A percentile compares a stretch with the other conserved stretches of the same genome.
These are phyloP conservation scores for Buceros bicornis DNA, from an alignment of 2,797 vertebrate species.

Conservation along the genomic window DNA sequence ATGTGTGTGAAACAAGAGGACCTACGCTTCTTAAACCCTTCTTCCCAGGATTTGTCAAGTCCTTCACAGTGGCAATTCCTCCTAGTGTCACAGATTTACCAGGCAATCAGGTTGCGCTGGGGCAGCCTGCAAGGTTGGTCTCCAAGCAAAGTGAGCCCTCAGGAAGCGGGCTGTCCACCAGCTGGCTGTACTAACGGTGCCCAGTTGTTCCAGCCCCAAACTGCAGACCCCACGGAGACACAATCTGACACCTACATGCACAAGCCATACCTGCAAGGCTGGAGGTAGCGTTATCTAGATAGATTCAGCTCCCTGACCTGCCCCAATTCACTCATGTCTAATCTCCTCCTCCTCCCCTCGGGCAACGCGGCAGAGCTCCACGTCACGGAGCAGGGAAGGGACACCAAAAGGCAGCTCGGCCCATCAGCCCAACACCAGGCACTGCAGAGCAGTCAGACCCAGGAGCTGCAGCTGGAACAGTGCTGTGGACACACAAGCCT, in stretches of 20 bases:
- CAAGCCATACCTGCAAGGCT: not conserved
- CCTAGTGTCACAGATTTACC: not conserved
- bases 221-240: not conserved
- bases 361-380: not conserved
- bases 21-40: not conserved
- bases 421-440: not conserved
- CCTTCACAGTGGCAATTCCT: accelerated
- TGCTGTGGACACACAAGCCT: not conserved
- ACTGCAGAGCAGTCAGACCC: not conserved
- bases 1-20: not conserved
- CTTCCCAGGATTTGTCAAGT: not conserved
- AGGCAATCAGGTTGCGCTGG: not conserved
- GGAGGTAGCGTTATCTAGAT: not conserved
- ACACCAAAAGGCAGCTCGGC: not conserved
- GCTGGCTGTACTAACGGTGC: not conserved
- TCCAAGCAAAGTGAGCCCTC: not conserved
- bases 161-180: not conserved
- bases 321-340: not conserved
- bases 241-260: not conserved
- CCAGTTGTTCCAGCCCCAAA: not conserved
- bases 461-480: not conserved
- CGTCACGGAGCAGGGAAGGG: accelerated
- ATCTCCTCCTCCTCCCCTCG: accelerated
- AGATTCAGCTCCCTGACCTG: not conserved
- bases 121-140: not conserved